These are phyloP conservation scores for Pteria penguin DNA, from an alignment of 2,888 invertebrate genomes.

Conservation along the genomic window DNA sequence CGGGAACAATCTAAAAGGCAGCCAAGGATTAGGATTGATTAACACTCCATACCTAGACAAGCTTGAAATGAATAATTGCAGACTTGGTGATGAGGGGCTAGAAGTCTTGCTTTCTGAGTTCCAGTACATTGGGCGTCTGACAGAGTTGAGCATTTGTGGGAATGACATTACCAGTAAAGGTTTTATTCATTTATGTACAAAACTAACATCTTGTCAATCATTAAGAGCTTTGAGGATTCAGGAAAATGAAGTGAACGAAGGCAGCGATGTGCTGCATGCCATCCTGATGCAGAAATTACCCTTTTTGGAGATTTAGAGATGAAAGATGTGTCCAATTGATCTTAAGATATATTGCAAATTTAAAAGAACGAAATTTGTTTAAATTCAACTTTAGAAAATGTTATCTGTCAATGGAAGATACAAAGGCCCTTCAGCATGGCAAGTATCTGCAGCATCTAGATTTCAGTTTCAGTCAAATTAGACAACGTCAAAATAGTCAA, in stretches of 20 bases:
- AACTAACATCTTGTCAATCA: background rate
- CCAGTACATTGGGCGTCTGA: background rate
- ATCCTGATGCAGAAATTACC: background rate
- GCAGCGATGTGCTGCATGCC: slow-evolving; percentile 1
- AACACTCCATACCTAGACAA: background rate
- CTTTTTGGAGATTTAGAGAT: background rate
- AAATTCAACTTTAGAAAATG: slow-evolving; percentile 3
- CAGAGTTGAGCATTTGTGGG: background rate
- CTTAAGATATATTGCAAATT: no score
- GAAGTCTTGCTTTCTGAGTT: background rate
- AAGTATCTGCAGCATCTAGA: slow-evolving; percentile 11
- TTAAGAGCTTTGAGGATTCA: slow-evolving; percentile 12
- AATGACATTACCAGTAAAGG: background rate
- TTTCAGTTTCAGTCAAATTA: background rate
- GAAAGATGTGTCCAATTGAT: no score
- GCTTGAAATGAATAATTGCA: slow-evolving; percentile 2
- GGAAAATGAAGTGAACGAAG: background rate
- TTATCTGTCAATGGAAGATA: background rate
- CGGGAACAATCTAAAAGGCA: background rate
- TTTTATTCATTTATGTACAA: background rate
- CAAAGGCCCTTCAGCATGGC: background rate
- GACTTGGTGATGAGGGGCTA: background rate
- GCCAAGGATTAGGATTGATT: background rate
- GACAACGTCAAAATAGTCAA: background rate
- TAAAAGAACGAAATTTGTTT: no score